phyloP scores from a whole-genome alignment of 2,797 vertebrate species.

The Mormyrops boulengeri region DNA sequence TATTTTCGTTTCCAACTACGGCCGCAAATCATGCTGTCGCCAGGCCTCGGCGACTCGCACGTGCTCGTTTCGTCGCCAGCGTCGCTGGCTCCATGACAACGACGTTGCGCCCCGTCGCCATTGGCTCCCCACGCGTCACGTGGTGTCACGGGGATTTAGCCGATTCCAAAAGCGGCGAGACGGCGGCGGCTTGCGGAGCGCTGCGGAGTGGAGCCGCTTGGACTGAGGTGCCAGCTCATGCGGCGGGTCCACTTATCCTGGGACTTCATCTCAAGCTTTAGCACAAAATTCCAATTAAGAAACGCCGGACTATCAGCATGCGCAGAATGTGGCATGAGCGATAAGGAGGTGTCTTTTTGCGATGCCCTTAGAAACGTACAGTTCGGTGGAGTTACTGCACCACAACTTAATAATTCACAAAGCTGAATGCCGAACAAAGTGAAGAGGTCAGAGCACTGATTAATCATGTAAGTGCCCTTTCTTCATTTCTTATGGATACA shows the following conservation, averaged over 20 bases:
- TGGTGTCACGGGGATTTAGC: conserved; percentile 47
- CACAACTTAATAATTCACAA: not conserved
- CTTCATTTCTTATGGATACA: conserved; percentile 4
- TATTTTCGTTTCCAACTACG: not conserved
- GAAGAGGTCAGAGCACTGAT: conserved; percentile 23
- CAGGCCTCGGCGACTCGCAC: not conserved
- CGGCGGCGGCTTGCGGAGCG: not conserved
- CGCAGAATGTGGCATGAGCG: not conserved
- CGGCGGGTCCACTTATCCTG: not conserved
- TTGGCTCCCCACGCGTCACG: conserved; percentile 42
- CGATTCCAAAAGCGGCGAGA: conserved; percentile 49
- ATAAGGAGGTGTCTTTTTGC: not conserved
- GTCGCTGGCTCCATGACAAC: conserved; percentile 46
- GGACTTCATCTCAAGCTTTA: not conserved
- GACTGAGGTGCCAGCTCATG: not conserved
- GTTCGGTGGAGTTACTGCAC: not conserved
- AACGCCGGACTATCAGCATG: not conserved
- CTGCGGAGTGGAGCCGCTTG: not conserved
- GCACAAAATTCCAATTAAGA: not conserved
- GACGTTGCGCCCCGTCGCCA: conserved; percentile 21
- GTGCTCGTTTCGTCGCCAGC: not conserved
- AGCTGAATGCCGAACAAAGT: conserved; percentile 21
- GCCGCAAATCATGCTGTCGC: not conserved
- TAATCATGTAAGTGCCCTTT: conserved; percentile 34
- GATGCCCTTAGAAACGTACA: not conserved